Percentiles rank a stretch among this genome's conserved stretches.
These are phyloP conservation scores for Lateolabrax maculatus DNA, from an alignment of 2,797 vertebrate species.

Conservation along the genomic window DNA sequence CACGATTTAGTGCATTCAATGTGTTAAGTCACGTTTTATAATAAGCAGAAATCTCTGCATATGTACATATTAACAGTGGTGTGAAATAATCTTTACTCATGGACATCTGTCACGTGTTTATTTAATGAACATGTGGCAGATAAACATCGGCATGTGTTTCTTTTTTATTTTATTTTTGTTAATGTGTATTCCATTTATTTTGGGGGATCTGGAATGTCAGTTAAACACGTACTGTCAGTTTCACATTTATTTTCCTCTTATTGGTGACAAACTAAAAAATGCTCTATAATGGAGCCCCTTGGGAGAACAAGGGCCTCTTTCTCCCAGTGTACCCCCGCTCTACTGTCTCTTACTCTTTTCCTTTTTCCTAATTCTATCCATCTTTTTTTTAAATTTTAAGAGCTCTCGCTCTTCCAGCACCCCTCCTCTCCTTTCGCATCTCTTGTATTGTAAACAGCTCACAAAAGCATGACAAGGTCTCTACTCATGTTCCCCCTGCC, in stretches of 20 bases:
- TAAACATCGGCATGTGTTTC: not conserved
- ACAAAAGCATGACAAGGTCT: conserved; percentile 95
- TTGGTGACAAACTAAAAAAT: conserved; percentile 72
- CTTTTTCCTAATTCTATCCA: conserved; percentile 28
- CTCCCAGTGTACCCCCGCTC: conserved; percentile 19
- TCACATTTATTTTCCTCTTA: conserved; percentile 65
- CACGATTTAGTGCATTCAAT: not conserved
- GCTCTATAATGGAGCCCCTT: conserved; percentile 60
- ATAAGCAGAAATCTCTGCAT: conserved; percentile 12
- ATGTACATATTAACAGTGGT: not conserved
- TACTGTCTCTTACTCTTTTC: conserved; percentile 14
- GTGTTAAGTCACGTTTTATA: not conserved
- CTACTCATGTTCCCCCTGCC: conserved; percentile 89
- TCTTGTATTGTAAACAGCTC: conserved; percentile 86
- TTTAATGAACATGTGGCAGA: conserved; percentile 45
- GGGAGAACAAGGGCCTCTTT: conserved; percentile 45
- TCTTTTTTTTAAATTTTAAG: conserved; percentile 16
- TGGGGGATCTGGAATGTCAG: conserved; percentile 9
- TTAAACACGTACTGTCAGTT: conserved; percentile 61
- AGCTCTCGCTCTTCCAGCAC: conserved; percentile 16
- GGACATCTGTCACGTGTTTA: conserved; percentile 40
- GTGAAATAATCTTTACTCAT: conserved; percentile 18
- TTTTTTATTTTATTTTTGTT: conserved; percentile 33
- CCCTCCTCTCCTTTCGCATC: conserved; percentile 66
- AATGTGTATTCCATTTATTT: conserved; percentile 32